Conservation (phyloP, 2,888 invertebrate genomes). For the Lasioglossum calceatum region DNA sequence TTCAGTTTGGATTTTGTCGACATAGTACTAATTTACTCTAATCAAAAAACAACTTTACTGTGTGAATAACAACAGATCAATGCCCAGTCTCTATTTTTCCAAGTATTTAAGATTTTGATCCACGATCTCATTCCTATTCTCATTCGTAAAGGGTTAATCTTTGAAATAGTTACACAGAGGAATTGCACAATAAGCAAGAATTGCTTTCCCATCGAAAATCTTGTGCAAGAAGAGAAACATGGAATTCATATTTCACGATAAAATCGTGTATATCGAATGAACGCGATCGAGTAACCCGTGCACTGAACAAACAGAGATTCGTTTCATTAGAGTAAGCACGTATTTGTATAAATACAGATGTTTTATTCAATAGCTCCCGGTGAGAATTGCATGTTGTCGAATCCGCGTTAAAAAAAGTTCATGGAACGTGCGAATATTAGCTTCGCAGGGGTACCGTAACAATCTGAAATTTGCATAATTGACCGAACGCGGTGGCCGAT, state of each 20-base stretch:
- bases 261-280: neutral
- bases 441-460: neutral
- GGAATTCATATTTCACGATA: neutral
- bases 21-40: neutral
- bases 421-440: neutral
- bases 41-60: neutral
- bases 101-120: neutral
- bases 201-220: neutral
- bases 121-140: neutral
- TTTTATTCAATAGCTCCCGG: neutral
- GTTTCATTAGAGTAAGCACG: neutral
- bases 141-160: neutral
- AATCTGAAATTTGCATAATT: constrained; percentile 39
- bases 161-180: neutral
- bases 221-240: neutral
- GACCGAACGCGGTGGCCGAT: constrained; percentile 31
- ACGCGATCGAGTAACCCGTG: neutral
- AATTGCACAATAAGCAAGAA: neutral
- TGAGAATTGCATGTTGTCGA: constrained; percentile 5
- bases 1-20: neutral
- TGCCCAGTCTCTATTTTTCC: neutral
- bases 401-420: constrained; percentile 12
- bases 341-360: constrained; percentile 1
- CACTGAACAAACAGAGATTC: neutral
- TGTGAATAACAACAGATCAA: neutral